Conservation (phyloP, 2,888 invertebrate genomes). For the Heliconius cydno region DNA sequence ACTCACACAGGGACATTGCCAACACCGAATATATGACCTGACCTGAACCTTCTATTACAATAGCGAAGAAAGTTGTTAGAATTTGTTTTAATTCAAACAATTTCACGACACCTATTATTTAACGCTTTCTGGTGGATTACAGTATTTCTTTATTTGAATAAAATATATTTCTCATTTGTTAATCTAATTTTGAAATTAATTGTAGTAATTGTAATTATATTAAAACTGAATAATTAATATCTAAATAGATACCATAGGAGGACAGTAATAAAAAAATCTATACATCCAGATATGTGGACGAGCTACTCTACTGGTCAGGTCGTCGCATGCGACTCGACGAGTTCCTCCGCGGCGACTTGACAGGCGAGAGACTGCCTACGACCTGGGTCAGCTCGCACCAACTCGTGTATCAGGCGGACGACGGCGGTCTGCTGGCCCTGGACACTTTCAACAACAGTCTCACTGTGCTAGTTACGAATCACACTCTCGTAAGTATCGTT, state of each 20-base stretch:
- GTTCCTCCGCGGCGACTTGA: slow-evolving; percentile 90
- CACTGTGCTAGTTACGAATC: slow-evolving; percentile 92
- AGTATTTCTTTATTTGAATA: slow-evolving; percentile 1
- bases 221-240: too few relatives aligned
- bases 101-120: background rate
- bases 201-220: too few relatives aligned
- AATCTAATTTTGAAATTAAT: too few relatives aligned
- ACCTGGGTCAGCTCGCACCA: slow-evolving; percentile 92
- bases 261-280: background rate
- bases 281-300: slow-evolving; percentile 90
- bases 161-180: background rate
- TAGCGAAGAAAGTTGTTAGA: background rate
- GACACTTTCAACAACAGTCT: slow-evolving; percentile 91
- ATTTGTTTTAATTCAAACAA: background rate
- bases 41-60: slow-evolving; percentile 13
- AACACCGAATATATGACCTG: slow-evolving; percentile 24
- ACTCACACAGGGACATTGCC: slow-evolving; percentile 31
- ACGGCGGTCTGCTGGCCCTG: slow-evolving; percentile 91
- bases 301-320: slow-evolving; percentile 94
- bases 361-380: slow-evolving; percentile 88
- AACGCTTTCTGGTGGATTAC: background rate
- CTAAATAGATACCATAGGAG: background rate
- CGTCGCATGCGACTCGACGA: slow-evolving; percentile 93
- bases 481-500: slow-evolving; percentile 88
- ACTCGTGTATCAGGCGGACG: slow-evolving; percentile 94